Conservation (phyloP, 2,797 vertebrate genomes). For the Melanotaenia parkinsoni region DNA sequence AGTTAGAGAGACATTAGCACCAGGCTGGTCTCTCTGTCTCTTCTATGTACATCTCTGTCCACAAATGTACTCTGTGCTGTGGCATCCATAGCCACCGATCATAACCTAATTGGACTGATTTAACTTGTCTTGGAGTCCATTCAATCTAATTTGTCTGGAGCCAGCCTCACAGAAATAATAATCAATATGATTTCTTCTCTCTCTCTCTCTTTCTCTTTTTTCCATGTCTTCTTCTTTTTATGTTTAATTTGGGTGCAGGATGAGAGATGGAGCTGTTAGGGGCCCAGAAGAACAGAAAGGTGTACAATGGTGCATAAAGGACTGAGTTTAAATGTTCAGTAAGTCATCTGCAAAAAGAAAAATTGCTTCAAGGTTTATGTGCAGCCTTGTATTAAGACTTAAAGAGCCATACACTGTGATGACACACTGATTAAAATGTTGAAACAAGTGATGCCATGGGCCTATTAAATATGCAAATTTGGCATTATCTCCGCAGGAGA, state of each 20-base stretch:
- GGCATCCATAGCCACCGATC: constrained; percentile 54
- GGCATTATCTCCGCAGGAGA: too few species aligned
- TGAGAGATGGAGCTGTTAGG: constrained; percentile 40
- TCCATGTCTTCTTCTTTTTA: constrained; percentile 4
- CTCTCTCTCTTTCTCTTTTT: constrained; percentile 19
- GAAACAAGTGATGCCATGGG: too few species aligned
- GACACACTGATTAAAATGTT: too few species aligned
- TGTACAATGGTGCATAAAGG: neutral
- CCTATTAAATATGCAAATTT: too few species aligned
- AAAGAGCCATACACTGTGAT: too few species aligned
- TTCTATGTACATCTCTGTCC: constrained; percentile 23
- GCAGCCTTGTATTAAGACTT: too few species aligned
- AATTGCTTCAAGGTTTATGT: too few species aligned
- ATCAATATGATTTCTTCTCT: constrained; percentile 58
- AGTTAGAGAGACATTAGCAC: constrained; percentile 71
- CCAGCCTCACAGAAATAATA: constrained; percentile 74
- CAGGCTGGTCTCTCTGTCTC: constrained; percentile 60
- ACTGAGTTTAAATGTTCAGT: too few species aligned
- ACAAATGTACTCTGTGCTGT: constrained; percentile 10
- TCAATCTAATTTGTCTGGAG: constrained; percentile 83
- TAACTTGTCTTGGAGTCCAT: constrained; percentile 75
- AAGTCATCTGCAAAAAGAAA: too few species aligned
- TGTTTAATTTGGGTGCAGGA: constrained; percentile 36
- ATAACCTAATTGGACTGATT: constrained; percentile 76
- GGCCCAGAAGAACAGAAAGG: constrained; percentile 28